Evolutionary conservation across 2,113 vertebrate species (phyloP).

Genomic region (Casuarius casuarius): DNA sequence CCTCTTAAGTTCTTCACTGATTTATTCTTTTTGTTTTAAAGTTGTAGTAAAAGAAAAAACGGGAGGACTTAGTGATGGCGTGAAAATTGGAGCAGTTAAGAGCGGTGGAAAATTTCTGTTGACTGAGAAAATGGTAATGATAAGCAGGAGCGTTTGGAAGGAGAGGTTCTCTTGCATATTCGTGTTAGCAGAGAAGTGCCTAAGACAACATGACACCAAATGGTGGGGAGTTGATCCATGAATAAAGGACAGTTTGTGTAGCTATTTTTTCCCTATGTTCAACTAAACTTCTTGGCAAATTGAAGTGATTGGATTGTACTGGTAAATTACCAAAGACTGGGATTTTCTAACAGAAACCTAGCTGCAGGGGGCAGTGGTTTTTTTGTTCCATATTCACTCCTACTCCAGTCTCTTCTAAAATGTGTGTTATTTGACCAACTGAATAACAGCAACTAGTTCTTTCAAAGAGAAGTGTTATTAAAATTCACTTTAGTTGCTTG

Average conservation of each 20-base stretch:
- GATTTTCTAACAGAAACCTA: not conserved
- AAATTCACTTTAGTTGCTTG: not conserved
- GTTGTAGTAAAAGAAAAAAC: not conserved
- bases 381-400: not conserved
- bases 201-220: fast-evolving
- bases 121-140: not conserved
- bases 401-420: not conserved
- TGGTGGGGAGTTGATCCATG: not conserved
- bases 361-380: not conserved
- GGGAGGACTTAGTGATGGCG: not conserved
- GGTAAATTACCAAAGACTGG: not conserved
- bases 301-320: not conserved
- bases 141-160: not conserved
- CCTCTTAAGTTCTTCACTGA: not conserved
- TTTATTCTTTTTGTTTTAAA: not conserved
- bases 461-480: not conserved
- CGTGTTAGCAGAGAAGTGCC: not conserved
- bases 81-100: not conserved
- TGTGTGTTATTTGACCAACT: not conserved
- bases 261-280: not conserved
- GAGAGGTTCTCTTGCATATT: not conserved
- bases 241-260: not conserved
- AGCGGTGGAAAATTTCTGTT: not conserved
- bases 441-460: not conserved
- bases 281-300: not conserved